Evolutionary conservation across 1,140 invertebrate genomes (phyloP), one percentile per base, ranked within the genome.

Genomic region (Drosophila orosa): DNA sequence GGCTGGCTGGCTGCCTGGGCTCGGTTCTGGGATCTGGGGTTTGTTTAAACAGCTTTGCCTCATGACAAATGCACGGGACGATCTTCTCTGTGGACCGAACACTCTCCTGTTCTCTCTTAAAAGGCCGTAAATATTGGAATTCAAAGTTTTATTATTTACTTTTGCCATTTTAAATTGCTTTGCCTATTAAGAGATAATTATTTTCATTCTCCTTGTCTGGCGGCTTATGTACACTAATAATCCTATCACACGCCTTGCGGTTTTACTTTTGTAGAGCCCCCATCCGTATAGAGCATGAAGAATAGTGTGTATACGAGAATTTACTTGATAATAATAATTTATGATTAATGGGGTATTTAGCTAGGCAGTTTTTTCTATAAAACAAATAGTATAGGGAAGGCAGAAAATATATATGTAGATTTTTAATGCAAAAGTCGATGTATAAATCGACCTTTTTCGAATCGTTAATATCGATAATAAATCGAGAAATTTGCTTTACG

Each of bases 101-200:
- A 47, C 42, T 12, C 29, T 15, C 10, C 29, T 44, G 9, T 15
- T 31, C 40, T 47, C 50, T 48, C 42, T 57, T 22, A 37, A 47
- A 37, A 69, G 67, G 63, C 67, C 68, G 33, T n/a, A 25, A 13
- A 33, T 71, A 71, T 71, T 57, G 61, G 47, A 54, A 54, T 66
- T 63, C 42, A 47, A 45, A 47, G 33, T 58, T 58, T 33, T 71
- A 58, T 33, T 71, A 71, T 58, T 33, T 66, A 27, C 39, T 52
- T 39, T 73, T 44, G 15, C 25, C 19, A 55, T 27, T 62, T 48
- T 25, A 59, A 66, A 47, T 59, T 48, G 24, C 57, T 59, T 50
- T 47, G 45, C 60, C 59, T 86, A 78, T 85, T 81, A 44, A 68
- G 65, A 73, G 80, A 86, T 81, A 74, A 81, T 86, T 85, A 86